Base-by-base conservation (phyloP, 1,140 invertebrate genomes). In the Hyposmocoma kahamanoa region DNA sequence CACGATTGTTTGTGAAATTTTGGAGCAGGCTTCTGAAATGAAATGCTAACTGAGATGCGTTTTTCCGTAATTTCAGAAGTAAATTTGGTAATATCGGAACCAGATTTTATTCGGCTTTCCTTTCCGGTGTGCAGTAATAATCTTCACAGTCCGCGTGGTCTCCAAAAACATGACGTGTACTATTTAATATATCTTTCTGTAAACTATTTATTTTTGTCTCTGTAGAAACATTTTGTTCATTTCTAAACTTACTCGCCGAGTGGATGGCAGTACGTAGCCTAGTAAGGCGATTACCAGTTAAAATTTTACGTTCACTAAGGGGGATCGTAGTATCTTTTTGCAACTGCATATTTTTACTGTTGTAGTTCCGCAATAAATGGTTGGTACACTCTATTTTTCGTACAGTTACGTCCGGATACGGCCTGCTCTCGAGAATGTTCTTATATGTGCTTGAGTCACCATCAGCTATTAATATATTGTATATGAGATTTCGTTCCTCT, bases 401-500 rank as follows among this genome's bases (percentile, higher is more conserved):
- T n/a, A 41, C 1, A 18, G 20, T 13, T 28, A n/a, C 9, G 0
- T 11, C 2, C n/a, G 18, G 18, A 32, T 30, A 45, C 5, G 24
- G 26, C n/a, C 18, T 45, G 11, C 17, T 19, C 6, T 8, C 6
- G 3, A 3, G 11, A 0, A 45, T 17, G 1, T 28, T 45, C 17
- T 28, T 45, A 9, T 17, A 28, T 1, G 30, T 11, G 11, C 42
- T 30, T 1, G 42, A 30, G 1, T 45, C 24, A 0, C 26, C 42
- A 45, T 45, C 26, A 22, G 22, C 42, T 17, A 45, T 18, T 0
- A 45, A 4, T 17, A 11, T 45, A 1, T 50, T 28, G 45, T 72
- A 79, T 19, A 59, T 51, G 0, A 84, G 2, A 3, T 65, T 59
- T 55, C 79, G 54, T 22, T 55, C 45, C 43, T 59, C 32, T n/a